phyloP scores from a whole-genome alignment of 2,888 invertebrate genomes.

The Alloscopus bannaensis region DNA sequence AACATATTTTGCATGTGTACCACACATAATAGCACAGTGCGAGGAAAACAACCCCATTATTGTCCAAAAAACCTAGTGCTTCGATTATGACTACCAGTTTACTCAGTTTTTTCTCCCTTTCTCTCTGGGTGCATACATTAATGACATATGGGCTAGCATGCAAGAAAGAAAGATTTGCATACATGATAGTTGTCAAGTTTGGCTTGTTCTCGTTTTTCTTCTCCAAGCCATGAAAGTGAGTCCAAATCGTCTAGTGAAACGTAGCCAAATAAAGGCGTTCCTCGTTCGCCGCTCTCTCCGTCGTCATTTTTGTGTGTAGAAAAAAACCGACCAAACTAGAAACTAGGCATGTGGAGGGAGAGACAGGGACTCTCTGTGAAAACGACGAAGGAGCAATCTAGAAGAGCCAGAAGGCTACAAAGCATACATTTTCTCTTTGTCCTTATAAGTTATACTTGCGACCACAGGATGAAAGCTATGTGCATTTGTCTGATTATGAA shows the following conservation, averaged over 20 bases:
- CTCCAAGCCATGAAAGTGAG: conserved; percentile 37
- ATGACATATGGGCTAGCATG: not conserved
- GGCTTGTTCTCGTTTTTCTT: conserved; percentile 6
- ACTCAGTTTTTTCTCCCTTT: conserved; percentile 2
- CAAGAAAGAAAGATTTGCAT: conserved; percentile 16
- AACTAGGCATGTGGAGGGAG: not conserved
- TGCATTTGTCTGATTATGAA: too few relatives aligned
- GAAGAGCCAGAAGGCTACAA: too few relatives aligned
- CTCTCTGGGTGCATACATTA: conserved; percentile 10
- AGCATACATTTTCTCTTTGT: too few relatives aligned
- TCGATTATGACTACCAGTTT: conserved; percentile 23
- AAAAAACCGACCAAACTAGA: conserved; percentile 35
- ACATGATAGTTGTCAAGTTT: conserved; percentile 15
- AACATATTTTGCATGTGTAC: too few relatives aligned
- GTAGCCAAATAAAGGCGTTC: conserved; percentile 49
- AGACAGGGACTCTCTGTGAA: too few relatives aligned
- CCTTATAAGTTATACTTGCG: too few relatives aligned
- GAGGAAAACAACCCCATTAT: conserved; percentile 31
- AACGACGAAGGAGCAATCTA: too few relatives aligned
- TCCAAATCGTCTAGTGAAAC: conserved; percentile 38
- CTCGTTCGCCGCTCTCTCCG: too few relatives aligned
- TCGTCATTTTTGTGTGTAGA: conserved; percentile 6
- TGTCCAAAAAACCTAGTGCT: conserved; percentile 56
- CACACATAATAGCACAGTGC: too few relatives aligned
- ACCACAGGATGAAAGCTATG: too few relatives aligned